Percentiles rank a stretch among this genome's conserved stretches.
Evolutionary conservation across 2,888 invertebrate species (phyloP).

Genomic region (Vannuccia rotundouncinata): DNA sequence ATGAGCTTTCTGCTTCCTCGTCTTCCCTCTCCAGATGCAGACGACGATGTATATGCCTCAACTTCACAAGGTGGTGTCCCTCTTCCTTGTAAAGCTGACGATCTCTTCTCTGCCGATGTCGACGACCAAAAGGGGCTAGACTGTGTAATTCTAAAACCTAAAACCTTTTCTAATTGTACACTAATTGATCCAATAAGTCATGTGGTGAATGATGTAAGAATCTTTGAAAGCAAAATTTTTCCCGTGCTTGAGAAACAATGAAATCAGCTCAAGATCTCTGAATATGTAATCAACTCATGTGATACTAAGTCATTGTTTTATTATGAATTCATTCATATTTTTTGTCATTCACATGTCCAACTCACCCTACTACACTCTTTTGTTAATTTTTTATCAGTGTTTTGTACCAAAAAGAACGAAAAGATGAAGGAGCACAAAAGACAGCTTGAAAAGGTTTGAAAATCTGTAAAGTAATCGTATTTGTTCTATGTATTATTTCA

Average conservation of each 20-base stretch:
- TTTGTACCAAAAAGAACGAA: constrained; percentile 8
- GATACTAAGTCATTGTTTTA: background rate
- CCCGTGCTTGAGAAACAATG: constrained; percentile 5
- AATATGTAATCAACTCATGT: background rate
- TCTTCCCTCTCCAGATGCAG: background rate
- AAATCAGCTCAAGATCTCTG: background rate
- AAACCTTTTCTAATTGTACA: background rate
- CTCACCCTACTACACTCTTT: background rate
- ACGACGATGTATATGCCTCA: background rate
- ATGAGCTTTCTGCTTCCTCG: background rate
- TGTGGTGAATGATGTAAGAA: background rate
- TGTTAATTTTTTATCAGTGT: background rate
- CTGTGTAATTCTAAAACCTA: background rate
- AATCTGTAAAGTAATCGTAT: background rate
- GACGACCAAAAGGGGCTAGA: background rate
- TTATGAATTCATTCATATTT: background rate
- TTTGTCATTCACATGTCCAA: background rate
- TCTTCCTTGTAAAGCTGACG: too few species aligned
- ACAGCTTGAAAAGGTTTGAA: too few species aligned
- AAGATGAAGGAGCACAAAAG: background rate
- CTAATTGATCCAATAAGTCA: background rate
- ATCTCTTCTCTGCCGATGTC: background rate
- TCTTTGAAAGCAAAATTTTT: background rate
- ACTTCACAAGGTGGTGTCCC: background rate
- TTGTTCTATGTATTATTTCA: too few species aligned